Conservation (phyloP, 2,888 invertebrate genomes). For the Lasioglossum oenotherae region DNA sequence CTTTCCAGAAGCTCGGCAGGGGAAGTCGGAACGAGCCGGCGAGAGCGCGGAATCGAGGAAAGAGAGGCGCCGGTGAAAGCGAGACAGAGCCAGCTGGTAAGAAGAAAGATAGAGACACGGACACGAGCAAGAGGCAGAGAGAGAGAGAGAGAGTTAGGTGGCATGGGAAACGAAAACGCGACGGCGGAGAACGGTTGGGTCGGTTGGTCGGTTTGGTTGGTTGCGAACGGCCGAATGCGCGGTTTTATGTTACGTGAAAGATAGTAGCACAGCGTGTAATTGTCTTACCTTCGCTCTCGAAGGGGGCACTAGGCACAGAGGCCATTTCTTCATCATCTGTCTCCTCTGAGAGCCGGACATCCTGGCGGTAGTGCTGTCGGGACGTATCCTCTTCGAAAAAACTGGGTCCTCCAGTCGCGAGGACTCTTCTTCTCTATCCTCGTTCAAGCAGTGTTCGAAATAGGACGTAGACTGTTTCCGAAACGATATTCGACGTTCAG, state of each 20-base stretch:
- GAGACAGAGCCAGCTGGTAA: conserved; percentile 24
- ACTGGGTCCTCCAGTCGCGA: not conserved
- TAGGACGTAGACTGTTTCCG: not conserved
- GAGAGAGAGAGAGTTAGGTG: conserved; percentile 31
- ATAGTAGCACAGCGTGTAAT: conserved; percentile 19
- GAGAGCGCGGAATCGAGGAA: conserved; percentile 42
- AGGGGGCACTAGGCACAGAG: conserved; percentile 79
- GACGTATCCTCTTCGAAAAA: not conserved
- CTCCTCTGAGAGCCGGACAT: conserved; percentile 77
- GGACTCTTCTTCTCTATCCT: not conserved
- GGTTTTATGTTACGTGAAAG: conserved; percentile 33
- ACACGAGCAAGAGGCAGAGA: conserved; percentile 21
- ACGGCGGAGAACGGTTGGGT: conserved; percentile 42
- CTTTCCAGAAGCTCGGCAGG: conserved; percentile 77
- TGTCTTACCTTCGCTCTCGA: conserved; percentile 79
- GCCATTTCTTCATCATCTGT: conserved; percentile 83
- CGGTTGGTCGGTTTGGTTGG: conserved; percentile 30
- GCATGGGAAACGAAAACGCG: conserved; percentile 55
- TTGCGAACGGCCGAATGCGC: conserved; percentile 26
- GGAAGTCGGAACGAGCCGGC: conserved; percentile 42
- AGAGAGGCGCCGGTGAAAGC: conserved; percentile 23
- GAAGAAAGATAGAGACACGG: conserved; percentile 14
- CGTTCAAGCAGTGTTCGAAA: not conserved
- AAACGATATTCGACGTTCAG: not conserved
- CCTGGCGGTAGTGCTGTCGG: conserved; percentile 22